Conservation (phyloP, 2,113 vertebrate species). For the Gorsachius goisagi region DNA sequence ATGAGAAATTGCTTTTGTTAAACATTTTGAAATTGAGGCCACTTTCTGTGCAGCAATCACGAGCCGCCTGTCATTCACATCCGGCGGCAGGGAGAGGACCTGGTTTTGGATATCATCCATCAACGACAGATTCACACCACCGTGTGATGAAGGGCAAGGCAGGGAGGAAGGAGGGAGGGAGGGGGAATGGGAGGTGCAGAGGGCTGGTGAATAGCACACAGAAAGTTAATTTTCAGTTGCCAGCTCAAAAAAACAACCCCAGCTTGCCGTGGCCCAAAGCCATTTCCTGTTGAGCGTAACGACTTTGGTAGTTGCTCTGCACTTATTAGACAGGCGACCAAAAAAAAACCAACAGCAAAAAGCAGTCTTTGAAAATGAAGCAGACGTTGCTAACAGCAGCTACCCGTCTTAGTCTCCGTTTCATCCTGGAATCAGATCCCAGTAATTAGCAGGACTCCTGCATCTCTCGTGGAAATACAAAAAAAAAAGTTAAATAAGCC, state of each 20-base stretch:
- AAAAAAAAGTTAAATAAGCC: neutral
- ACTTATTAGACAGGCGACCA: neutral
- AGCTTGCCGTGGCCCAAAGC: neutral
- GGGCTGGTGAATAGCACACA: neutral
- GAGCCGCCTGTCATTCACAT: neutral
- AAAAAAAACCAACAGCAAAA: neutral
- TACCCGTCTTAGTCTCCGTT: neutral
- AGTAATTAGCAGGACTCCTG: neutral
- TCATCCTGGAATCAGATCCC: neutral
- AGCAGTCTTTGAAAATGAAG: neutral
- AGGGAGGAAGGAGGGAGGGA: neutral
- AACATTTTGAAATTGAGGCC: neutral
- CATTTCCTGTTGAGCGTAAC: constrained; percentile 38
- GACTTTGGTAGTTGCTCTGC: constrained; percentile 13
- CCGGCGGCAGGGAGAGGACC: accelerated
- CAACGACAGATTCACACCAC: neutral
- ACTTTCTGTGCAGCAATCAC: neutral
- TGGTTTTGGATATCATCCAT: constrained; percentile 14
- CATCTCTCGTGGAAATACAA: neutral
- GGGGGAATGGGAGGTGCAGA: neutral
- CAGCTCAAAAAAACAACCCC: constrained; percentile 21
- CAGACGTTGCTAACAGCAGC: neutral
- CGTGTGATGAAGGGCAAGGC: neutral
- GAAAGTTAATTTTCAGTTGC: constrained; percentile 30
- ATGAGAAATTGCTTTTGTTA: constrained; percentile 8